Evolutionary conservation across 2,888 invertebrate species (phyloP).

Genomic region (Tetramorium bicarinatum): DNA sequence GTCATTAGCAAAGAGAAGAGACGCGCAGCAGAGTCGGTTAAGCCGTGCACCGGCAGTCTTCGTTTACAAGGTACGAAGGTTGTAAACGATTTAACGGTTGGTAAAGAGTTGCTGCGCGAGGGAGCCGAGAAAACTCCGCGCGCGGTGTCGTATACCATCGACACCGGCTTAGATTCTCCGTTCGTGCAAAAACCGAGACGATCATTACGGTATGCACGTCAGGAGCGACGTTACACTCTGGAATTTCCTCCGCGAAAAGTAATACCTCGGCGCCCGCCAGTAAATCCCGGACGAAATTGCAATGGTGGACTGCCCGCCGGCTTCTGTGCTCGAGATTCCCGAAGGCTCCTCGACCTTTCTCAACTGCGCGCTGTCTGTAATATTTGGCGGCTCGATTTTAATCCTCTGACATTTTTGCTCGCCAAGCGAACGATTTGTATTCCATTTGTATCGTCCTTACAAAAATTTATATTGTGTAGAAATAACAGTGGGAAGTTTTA

Average conservation of each 20-base stretch:
- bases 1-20: conserved; percentile 64
- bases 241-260: conserved; percentile 80
- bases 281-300: conserved; percentile 74
- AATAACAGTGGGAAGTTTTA: background rate
- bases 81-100: conserved; percentile 79
- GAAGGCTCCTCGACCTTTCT: conserved; percentile 27
- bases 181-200: conserved; percentile 69
- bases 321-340: conserved; percentile 51
- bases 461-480: background rate
- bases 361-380: conserved; percentile 24
- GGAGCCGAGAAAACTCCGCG: conserved; percentile 44
- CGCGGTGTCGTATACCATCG: conserved; percentile 68
- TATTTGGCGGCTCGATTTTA: conserved; percentile 25
- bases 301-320: conserved; percentile 38
- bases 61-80: conserved; percentile 74
- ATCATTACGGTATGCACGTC: conserved; percentile 78
- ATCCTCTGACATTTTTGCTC: conserved; percentile 5
- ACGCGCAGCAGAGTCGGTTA: conserved; percentile 56
- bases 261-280: conserved; percentile 70
- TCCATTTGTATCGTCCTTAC: background rate
- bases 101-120: conserved; percentile 69
- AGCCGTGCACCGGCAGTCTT: conserved; percentile 53
- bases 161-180: conserved; percentile 58
- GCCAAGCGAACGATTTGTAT: no score
- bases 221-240: conserved; percentile 70